phyloP scores from a whole-genome alignment of 2,113 vertebrate genomes.

The Megaceryle torquata region DNA sequence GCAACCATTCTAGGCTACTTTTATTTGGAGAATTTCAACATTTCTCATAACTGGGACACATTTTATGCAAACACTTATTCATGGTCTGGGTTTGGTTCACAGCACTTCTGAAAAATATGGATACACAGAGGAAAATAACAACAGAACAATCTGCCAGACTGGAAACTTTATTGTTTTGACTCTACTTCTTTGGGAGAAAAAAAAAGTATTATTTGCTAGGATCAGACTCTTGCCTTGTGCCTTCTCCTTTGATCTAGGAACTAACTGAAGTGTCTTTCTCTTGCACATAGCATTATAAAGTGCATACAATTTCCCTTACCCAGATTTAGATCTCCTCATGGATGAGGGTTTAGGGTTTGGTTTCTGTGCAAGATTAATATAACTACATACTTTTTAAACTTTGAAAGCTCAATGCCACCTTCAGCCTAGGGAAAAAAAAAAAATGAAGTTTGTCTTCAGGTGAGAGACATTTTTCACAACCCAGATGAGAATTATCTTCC shows the following conservation, averaged over 20 bases:
- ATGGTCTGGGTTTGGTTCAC: conserved; percentile 75
- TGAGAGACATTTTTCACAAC: not conserved
- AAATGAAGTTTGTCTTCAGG: not conserved
- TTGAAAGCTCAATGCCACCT: not conserved
- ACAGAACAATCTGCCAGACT: not conserved
- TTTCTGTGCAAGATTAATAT: not conserved
- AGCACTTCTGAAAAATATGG: conserved; percentile 75
- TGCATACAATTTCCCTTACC: not conserved
- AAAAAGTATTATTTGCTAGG: not conserved
- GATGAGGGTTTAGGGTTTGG: not conserved
- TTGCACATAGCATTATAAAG: not conserved
- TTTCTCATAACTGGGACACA: conserved; percentile 77
- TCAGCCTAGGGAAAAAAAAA: not conserved
- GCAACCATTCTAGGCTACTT: conserved; percentile 76
- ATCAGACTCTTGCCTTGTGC: not conserved
- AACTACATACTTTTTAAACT: not conserved
- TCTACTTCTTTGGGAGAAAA: not conserved
- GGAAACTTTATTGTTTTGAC: not conserved
- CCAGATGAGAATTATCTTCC: not conserved
- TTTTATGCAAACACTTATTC: conserved; percentile 77
- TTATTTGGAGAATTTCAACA: conserved; percentile 77
- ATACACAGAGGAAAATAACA: conserved; percentile 73
- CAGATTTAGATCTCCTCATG: not conserved
- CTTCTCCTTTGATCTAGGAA: not conserved
- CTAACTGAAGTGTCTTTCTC: not conserved